Evolutionary conservation across 2,113 vertebrate species (phyloP).

Genomic region (Agapornis roseicollis): DNA sequence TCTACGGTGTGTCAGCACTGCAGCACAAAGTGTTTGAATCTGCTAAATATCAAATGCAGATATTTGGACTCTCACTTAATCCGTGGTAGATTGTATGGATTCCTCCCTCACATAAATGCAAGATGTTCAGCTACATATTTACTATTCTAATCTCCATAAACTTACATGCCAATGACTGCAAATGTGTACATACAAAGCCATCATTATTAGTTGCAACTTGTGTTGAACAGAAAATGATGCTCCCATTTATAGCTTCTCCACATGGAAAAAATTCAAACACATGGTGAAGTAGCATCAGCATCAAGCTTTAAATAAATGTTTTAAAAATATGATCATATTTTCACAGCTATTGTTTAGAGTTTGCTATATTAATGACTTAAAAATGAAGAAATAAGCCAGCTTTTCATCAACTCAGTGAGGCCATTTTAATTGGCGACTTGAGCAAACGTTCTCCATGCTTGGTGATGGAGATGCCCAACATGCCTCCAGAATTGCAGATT

Average conservation of each 20-base stretch:
- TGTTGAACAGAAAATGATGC: not conserved
- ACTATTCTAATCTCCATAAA: not conserved
- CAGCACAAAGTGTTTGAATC: not conserved
- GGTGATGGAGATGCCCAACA: not conserved
- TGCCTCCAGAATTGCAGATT: not conserved
- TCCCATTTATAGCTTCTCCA: not conserved
- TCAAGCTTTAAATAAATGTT: not conserved
- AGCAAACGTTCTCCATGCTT: not conserved
- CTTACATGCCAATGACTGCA: fast-evolving
- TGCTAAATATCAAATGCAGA: not conserved
- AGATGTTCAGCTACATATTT: not conserved
- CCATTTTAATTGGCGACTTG: not conserved
- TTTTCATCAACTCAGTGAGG: not conserved
- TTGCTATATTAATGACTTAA: not conserved
- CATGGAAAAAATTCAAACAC: not conserved
- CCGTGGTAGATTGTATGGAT: not conserved
- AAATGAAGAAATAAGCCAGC: not conserved
- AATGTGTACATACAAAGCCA: not conserved
- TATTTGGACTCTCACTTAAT: not conserved
- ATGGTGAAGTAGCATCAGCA: not conserved
- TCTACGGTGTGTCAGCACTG: fast-evolving
- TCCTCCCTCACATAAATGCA: not conserved
- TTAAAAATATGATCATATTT: not conserved
- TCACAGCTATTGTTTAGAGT: not conserved
- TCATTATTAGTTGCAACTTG: not conserved